These are phyloP conservation scores for Enteromius argenteus DNA, from an alignment of 2,797 vertebrate genomes.

Conservation along the genomic window DNA sequence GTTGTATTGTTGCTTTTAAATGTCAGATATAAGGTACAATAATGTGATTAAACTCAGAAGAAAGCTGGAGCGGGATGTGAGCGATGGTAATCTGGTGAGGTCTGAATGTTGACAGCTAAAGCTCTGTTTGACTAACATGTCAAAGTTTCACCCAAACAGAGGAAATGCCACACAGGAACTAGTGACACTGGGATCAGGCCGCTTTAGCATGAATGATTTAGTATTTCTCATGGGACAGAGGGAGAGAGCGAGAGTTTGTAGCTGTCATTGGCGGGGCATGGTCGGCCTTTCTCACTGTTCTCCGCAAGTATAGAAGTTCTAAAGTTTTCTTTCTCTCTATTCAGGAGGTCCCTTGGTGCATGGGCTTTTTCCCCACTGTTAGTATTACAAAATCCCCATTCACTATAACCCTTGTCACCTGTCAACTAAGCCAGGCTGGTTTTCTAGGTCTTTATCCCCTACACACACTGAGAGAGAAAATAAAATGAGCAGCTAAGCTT, in stretches of 20 bases:
- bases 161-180: slow-evolving; percentile 83
- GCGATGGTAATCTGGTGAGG: slow-evolving; percentile 50
- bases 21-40: slow-evolving; percentile 17
- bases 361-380: slow-evolving; percentile 81
- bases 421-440: slow-evolving; percentile 86
- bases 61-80: slow-evolving; percentile 43
- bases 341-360: slow-evolving; percentile 80
- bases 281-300: slow-evolving; percentile 78
- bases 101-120: slow-evolving; percentile 61
- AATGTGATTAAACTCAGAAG: slow-evolving; percentile 18
- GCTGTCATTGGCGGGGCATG: slow-evolving; percentile 71
- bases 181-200: slow-evolving; percentile 81
- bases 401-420: slow-evolving; percentile 87
- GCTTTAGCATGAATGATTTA: slow-evolving; percentile 78
- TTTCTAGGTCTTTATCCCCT: slow-evolving; percentile 87
- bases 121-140: slow-evolving; percentile 82
- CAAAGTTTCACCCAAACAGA: slow-evolving; percentile 72
- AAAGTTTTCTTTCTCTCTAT: slow-evolving; percentile 85
- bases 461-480: slow-evolving; percentile 77
- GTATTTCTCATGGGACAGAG: slow-evolving; percentile 80
- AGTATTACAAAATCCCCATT: slow-evolving; percentile 89
- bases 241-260: slow-evolving; percentile 82
- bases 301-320: slow-evolving; percentile 78
- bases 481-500: slow-evolving; percentile 63
- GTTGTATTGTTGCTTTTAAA: slow-evolving; percentile 8